Conservation (phyloP, 1,140 invertebrate genomes). For the Phthorimaea operculella region DNA sequence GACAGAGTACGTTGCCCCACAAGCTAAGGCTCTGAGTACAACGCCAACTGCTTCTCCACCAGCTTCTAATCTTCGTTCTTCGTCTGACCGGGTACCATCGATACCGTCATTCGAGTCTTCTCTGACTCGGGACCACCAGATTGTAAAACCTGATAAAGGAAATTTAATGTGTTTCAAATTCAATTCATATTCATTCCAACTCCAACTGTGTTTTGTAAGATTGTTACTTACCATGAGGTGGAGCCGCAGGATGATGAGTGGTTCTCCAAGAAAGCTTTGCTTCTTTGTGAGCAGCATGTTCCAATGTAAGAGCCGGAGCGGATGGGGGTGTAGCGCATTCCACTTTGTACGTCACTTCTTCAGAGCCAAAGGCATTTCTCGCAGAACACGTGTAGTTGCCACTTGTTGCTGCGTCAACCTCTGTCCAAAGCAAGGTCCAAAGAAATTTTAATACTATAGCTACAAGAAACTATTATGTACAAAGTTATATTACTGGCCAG, state of each 20-base stretch:
- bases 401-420: conserved; percentile 69
- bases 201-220: background rate
- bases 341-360: conserved; percentile 78
- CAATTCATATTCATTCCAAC: too few species aligned
- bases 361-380: conserved; percentile 79
- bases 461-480: background rate
- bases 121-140: conserved; percentile 50
- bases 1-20: conserved; percentile 53
- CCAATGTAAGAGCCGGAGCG: conserved; percentile 68
- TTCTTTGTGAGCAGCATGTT: conserved; percentile 41
- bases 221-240: conserved; percentile 43
- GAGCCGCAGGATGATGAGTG: conserved; percentile 43
- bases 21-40: conserved; percentile 43
- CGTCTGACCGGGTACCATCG: conserved; percentile 42
- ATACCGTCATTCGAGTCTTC: conserved; percentile 41
- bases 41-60: conserved; percentile 45
- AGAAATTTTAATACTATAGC: background rate
- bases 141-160: conserved; percentile 39
- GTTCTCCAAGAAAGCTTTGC: conserved; percentile 46
- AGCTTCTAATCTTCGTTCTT: conserved; percentile 43
- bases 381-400: conserved; percentile 85
- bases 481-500: background rate
- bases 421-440: conserved; percentile 28
- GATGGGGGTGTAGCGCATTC: conserved; percentile 76
- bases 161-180: too few species aligned